A percentile compares a stretch with the other conserved stretches of the same genome.
Conservation (phyloP, 2,888 invertebrate species). For the Meteorus colon region DNA sequence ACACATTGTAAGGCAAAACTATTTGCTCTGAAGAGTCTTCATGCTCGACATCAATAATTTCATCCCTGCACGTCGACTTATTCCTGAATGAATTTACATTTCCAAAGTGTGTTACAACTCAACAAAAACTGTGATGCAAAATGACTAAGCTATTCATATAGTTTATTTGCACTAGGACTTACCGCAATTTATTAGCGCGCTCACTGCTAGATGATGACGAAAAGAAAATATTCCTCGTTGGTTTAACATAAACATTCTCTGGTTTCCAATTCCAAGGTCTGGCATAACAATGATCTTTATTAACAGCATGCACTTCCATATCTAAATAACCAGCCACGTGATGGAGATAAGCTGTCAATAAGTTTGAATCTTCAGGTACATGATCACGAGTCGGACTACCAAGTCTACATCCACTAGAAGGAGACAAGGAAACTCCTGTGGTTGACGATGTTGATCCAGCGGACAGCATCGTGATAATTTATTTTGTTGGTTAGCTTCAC, state of each 20-base stretch:
- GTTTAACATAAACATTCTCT: slow-evolving; percentile 78
- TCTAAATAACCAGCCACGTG: slow-evolving; percentile 68
- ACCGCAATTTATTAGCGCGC: not conserved
- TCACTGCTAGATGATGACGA: slow-evolving; percentile 33
- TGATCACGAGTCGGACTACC: slow-evolving; percentile 70
- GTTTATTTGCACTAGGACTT: not conserved
- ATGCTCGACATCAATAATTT: slow-evolving; percentile 74
- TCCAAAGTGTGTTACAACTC: not conserved
- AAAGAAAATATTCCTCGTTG: slow-evolving; percentile 76
- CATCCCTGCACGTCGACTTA: not conserved
- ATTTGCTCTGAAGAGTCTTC: not conserved
- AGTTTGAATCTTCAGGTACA: slow-evolving; percentile 75
- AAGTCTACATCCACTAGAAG: slow-evolving; percentile 48
- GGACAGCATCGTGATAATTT: slow-evolving; percentile 7
- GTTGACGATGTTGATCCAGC: not conserved
- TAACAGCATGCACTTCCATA: slow-evolving; percentile 70
- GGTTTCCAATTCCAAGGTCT: slow-evolving; percentile 82
- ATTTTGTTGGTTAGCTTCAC: not conserved
- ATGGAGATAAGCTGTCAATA: slow-evolving; percentile 69
- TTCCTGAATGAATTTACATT: not conserved
- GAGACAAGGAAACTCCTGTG: not conserved
- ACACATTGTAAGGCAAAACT: slow-evolving; percentile 76
- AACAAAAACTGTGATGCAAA: not conserved
- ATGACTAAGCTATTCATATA: not conserved
- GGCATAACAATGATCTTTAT: slow-evolving; percentile 84